These are phyloP conservation scores for Bilobella aurantiaca DNA, from an alignment of 1,140 invertebrate species.

Conservation along the genomic window DNA sequence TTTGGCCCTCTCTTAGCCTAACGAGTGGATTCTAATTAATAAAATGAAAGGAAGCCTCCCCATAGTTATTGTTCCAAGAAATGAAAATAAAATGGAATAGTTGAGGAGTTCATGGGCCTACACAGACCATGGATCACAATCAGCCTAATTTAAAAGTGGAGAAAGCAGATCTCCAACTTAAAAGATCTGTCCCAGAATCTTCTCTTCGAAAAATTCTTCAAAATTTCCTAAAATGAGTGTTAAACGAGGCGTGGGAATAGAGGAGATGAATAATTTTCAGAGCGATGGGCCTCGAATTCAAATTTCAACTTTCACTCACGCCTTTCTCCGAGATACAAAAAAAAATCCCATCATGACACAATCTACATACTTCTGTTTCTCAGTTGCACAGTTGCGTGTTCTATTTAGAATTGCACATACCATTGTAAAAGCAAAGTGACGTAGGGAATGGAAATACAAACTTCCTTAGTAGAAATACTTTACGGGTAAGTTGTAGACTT, in stretches of 20 bases:
- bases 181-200: too few species aligned
- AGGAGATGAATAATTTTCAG: neutral
- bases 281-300: neutral
- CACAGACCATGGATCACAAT: slow-evolving; percentile 2
- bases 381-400: too few species aligned
- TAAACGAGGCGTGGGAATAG: neutral
- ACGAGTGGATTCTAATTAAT: slow-evolving; percentile 23
- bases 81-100: slow-evolving; percentile 2
- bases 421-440: too few species aligned
- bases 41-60: slow-evolving; percentile 13
- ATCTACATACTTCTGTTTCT: too few species aligned
- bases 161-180: too few species aligned
- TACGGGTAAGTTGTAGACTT: too few species aligned
- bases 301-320: neutral
- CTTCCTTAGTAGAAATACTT: too few species aligned
- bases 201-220: too few species aligned
- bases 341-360: too few species aligned
- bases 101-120: too few species aligned
- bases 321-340: neutral
- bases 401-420: too few species aligned
- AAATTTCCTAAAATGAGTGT: neutral
- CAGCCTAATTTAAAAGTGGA: neutral
- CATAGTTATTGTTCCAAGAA: neutral
- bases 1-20: slow-evolving; percentile 26
- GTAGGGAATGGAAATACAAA: too few species aligned